Conservation (phyloP, 2,888 invertebrate species). For the Harpalus rubripes region DNA sequence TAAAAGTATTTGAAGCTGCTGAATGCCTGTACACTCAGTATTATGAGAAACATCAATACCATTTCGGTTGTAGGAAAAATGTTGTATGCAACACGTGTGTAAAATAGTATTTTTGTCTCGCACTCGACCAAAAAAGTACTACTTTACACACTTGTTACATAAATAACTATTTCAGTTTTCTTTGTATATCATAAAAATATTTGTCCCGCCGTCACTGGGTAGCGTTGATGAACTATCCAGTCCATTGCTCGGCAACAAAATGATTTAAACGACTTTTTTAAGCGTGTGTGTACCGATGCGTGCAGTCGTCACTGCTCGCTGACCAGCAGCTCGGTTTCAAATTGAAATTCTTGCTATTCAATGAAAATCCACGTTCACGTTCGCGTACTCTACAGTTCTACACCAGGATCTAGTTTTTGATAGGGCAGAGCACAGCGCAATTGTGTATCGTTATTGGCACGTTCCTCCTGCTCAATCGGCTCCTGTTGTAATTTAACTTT, state of each 20-base stretch:
- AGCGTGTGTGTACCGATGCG: constrained; percentile 52
- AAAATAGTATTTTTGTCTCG: no score
- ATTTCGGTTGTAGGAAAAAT: no score
- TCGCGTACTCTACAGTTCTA: neutral
- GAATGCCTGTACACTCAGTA: no score
- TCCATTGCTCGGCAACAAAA: constrained; percentile 60
- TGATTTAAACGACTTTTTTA: constrained; percentile 66
- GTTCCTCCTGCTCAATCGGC: constrained; percentile 57
- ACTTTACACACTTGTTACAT: no score
- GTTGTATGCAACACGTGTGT: no score
- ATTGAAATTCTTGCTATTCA: constrained; percentile 65
- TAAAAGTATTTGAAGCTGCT: no score
- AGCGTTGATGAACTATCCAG: constrained; percentile 54
- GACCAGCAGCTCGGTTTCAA: constrained; percentile 53
- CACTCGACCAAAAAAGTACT: no score
- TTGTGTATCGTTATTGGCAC: constrained; percentile 64
- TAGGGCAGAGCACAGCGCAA: constrained; percentile 32
- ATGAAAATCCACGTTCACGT: constrained; percentile 51
- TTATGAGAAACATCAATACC: no score
- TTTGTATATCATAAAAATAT: neutral
- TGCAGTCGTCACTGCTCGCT: constrained; percentile 58
- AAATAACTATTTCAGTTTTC: no score
- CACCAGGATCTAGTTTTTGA: constrained; percentile 60
- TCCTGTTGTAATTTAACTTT: constrained; percentile 60
- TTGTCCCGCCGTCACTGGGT: constrained; percentile 11